A percentile compares a stretch with the other conserved stretches of the same genome.
phyloP scores from a whole-genome alignment of 2,797 vertebrate genomes.

The Malurus splendens region DNA sequence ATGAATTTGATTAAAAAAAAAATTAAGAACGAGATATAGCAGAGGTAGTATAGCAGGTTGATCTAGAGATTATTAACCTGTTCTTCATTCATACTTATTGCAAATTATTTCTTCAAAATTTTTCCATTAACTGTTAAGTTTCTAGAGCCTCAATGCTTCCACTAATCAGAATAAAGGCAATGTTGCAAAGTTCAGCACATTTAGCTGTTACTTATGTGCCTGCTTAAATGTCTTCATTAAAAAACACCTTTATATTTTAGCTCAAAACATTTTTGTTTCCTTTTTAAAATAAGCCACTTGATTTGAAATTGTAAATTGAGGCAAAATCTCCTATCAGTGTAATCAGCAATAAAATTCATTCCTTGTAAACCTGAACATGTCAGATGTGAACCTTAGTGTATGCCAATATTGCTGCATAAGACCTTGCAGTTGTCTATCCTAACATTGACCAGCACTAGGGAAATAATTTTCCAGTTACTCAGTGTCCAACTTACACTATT shows the following conservation, averaged over 20 bases:
- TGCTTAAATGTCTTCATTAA: background rate
- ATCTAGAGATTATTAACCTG: background rate
- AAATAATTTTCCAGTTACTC: background rate
- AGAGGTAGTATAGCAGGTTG: background rate
- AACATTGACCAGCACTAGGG: accelerated
- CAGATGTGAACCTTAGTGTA: accelerated
- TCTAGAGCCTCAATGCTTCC: background rate
- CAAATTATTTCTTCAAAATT: background rate
- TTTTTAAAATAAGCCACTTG: background rate
- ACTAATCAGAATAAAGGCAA: background rate
- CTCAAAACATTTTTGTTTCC: background rate
- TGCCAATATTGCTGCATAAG: background rate
- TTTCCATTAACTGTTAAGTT: background rate
- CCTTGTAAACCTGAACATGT: background rate
- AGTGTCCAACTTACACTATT: background rate
- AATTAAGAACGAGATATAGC: background rate
- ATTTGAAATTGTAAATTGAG: background rate
- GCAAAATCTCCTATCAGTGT: background rate
- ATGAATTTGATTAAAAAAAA: background rate
- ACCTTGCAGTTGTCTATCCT: background rate
- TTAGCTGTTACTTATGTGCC: background rate
- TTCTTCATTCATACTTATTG: background rate
- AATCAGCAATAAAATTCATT: background rate
- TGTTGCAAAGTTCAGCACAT: background rate
- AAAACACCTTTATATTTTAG: background rate